Evolutionary conservation across 2,888 invertebrate species (phyloP).

Genomic region (Chymomyza procnemis): DNA sequence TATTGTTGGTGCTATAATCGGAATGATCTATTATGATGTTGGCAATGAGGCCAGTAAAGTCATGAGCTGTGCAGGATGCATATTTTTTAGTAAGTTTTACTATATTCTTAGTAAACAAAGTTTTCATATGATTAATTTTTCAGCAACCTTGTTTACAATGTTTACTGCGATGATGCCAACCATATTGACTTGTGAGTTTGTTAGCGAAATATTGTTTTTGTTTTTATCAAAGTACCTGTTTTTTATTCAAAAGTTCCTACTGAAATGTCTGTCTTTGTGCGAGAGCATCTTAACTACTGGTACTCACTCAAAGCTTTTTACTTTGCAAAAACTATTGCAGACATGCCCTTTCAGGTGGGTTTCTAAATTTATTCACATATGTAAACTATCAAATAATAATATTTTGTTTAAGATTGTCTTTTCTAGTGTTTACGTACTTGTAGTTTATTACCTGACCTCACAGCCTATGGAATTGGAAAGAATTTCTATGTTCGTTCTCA

Average conservation of each 20-base stretch:
- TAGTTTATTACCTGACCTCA: constrained; percentile 96
- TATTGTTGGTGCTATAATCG: constrained; percentile 93
- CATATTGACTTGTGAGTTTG: constrained; percentile 94
- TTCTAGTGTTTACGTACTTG: constrained; percentile 90
- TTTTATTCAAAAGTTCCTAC: constrained; percentile 87
- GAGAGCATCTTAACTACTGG: constrained; percentile 98
- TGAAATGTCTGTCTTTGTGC: constrained; percentile 95
- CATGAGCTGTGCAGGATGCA: constrained; percentile 95
- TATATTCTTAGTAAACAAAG: background rate
- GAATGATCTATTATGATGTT: constrained; percentile 94
- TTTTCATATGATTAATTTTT: background rate
- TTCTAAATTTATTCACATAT: too few species aligned
- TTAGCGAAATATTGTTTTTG: background rate
- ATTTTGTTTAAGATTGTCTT: constrained; percentile 85
- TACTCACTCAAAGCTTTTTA: constrained; percentile 98
- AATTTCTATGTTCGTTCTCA: constrained; percentile 79
- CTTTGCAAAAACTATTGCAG: constrained; percentile 96
- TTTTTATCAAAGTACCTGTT: background rate
- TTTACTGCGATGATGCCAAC: constrained; percentile 99
- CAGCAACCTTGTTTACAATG: constrained; percentile 93
- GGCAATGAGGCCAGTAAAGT: constrained; percentile 96
- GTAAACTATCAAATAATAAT: background rate
- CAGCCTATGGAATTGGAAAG: constrained; percentile 94
- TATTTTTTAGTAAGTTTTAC: constrained; percentile 86
- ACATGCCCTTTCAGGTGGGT: constrained; percentile 95